Percentiles rank a stretch among this genome's conserved stretches.
These are phyloP conservation scores for Mamestra configurata DNA, from an alignment of 1,140 invertebrate species.

Conservation along the genomic window DNA sequence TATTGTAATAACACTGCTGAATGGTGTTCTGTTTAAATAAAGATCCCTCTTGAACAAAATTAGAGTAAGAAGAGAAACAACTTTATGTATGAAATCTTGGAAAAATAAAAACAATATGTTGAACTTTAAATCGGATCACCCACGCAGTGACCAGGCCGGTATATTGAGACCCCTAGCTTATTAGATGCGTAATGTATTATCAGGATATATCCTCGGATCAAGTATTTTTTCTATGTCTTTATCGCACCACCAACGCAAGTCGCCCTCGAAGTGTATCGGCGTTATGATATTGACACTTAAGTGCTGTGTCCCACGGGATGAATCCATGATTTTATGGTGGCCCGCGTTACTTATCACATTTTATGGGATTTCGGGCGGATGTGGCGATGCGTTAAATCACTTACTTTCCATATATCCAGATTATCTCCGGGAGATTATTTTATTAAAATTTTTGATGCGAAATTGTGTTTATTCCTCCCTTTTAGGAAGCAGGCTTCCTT, in stretches of 20 bases:
- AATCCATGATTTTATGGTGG: slow-evolving; percentile 74
- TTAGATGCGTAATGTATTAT: slow-evolving; percentile 14
- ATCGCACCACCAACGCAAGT: slow-evolving; percentile 72
- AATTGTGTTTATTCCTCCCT: neutral
- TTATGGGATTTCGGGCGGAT: slow-evolving; percentile 66
- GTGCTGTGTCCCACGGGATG: slow-evolving; percentile 63
- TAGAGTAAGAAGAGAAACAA: neutral
- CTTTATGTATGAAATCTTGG: neutral
- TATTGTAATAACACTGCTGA: neutral
- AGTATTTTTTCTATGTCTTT: slow-evolving; percentile 69
- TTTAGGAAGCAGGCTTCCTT: neutral
- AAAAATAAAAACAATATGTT: slow-evolving; percentile 2
- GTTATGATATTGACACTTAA: slow-evolving; percentile 75
- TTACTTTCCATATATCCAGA: slow-evolving; percentile 40
- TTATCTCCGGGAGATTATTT: slow-evolving; percentile 36
- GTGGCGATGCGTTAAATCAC: slow-evolving; percentile 48
- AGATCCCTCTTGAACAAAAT: slow-evolving; percentile 1
- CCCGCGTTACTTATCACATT: slow-evolving; percentile 70
- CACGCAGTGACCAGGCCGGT: slow-evolving; percentile 61
- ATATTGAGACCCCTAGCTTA: slow-evolving; percentile 51
- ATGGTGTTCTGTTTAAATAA: slow-evolving; percentile 10
- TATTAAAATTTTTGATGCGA: slow-evolving; percentile 18
- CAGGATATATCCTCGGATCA: slow-evolving; percentile 24
- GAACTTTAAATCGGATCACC: slow-evolving; percentile 49
- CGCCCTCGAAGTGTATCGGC: slow-evolving; percentile 51